Evolutionary conservation across 1,140 invertebrate genomes (phyloP).

Genomic region (Sesamia nonagrioides): DNA sequence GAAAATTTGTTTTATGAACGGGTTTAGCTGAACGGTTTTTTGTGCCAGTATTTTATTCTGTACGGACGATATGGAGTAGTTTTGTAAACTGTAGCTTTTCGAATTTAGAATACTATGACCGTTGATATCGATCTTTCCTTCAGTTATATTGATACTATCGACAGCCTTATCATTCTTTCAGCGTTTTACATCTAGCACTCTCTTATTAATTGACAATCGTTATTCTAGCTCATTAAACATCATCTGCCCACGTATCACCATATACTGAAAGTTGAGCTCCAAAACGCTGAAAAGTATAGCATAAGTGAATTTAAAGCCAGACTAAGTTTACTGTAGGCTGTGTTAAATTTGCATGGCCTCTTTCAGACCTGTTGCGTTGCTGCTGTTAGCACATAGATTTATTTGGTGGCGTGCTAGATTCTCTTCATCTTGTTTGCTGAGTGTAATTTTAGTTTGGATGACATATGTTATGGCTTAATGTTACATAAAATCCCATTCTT

Average conservation of each 20-base stretch:
- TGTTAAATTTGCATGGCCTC: constrained; percentile 38
- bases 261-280: too few species aligned
- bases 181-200: too few species aligned
- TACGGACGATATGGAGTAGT: neutral
- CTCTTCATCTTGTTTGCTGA: neutral
- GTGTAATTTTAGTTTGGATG: neutral
- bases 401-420: constrained; percentile 40
- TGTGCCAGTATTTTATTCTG: constrained; percentile 4
- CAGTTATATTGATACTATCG: neutral
- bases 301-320: constrained; percentile 26
- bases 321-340: constrained; percentile 47
- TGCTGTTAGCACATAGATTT: constrained; percentile 36
- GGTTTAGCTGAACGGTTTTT: constrained; percentile 32
- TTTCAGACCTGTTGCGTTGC: constrained; percentile 44
- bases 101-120: constrained; percentile 10
- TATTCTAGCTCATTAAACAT: neutral
- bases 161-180: too few species aligned
- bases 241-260: too few species aligned
- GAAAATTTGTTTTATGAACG: constrained; percentile 39
- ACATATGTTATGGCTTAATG: neutral
- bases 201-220: neutral
- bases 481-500: too few species aligned
- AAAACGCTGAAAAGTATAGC: neutral
- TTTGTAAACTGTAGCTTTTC: neutral
- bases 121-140: neutral